Evolutionary conservation across 53 echinoderm and acorn worm genomes (phyloP).

Genomic region (Mesocentrotus franciscanus): DNA sequence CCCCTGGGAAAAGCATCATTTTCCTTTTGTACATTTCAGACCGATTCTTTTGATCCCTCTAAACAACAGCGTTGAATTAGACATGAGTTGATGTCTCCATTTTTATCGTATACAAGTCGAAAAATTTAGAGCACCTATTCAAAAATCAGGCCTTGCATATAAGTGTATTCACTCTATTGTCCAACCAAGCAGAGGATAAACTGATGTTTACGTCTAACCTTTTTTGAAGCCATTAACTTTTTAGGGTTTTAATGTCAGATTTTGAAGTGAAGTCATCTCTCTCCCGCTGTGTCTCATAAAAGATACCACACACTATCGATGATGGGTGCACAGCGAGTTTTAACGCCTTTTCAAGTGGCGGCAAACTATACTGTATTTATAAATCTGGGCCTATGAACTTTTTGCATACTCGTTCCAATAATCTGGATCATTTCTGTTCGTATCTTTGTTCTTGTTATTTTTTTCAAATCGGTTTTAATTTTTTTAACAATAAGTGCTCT

Average conservation of each 20-base stretch:
- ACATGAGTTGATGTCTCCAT: constrained; percentile 13
- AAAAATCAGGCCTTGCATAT: constrained; percentile 36
- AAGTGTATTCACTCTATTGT: constrained; percentile 22
- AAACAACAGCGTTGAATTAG: neutral
- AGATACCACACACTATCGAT: constrained; percentile 4
- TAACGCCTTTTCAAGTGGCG: constrained; percentile 22
- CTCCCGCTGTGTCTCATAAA: constrained; percentile 43
- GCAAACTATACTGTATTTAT: neutral
- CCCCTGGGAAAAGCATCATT: constrained; percentile 51
- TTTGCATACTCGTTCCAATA: neutral
- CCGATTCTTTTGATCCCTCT: neutral
- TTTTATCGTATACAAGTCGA: neutral
- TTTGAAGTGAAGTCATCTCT: constrained; percentile 38
- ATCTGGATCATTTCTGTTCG: neutral
- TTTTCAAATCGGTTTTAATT: neutral
- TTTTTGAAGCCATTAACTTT: constrained; percentile 33
- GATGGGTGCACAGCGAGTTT: constrained; percentile 27
- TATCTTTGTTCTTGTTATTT: neutral
- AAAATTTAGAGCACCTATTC: constrained; percentile 36
- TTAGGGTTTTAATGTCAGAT: neutral
- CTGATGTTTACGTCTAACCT: constrained; percentile 13
- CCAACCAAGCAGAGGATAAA: neutral
- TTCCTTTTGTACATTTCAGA: neutral
- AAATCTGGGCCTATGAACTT: neutral
- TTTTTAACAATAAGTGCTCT: neutral